Conservation (phyloP, 2,797 vertebrate genomes). For the Prionace glauca region DNA sequence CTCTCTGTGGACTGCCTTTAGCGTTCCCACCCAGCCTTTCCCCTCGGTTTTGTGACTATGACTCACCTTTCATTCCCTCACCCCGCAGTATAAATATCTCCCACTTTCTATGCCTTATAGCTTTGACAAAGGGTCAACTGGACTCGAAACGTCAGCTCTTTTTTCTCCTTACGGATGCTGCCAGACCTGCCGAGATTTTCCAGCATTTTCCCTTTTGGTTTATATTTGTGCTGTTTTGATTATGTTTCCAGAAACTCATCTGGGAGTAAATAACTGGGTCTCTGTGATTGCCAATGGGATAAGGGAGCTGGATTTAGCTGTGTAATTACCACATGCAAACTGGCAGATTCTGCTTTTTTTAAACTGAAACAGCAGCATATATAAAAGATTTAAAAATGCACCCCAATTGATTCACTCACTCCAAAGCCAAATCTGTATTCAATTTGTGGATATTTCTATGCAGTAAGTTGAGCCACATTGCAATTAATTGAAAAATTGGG, state of each 20-base stretch:
- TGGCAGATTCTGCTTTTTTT: not conserved
- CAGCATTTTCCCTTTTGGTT: not conserved
- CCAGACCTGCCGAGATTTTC: too few species aligned
- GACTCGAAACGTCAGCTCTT: too few species aligned
- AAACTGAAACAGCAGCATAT: not conserved
- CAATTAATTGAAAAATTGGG: not conserved
- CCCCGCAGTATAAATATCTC: too few species aligned
- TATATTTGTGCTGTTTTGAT: not conserved
- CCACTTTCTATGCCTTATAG: too few species aligned
- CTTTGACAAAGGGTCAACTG: too few species aligned
- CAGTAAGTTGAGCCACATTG: not conserved
- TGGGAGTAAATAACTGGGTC: not conserved
- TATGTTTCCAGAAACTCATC: not conserved
- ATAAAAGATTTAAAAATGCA: not conserved
- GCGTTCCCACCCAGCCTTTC: too few species aligned
- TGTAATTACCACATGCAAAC: not conserved
- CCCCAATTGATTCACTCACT: not conserved
- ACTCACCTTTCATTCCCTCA: too few species aligned
- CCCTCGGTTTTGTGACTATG: too few species aligned
- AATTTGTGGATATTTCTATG: not conserved
- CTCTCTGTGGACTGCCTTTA: too few species aligned
- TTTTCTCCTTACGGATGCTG: too few species aligned
- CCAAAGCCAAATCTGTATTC: not conserved
- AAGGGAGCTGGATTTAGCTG: not conserved
- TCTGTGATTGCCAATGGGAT: not conserved